Evolutionary conservation across 2,797 vertebrate species (phyloP), one percentile per base, ranked within the genome.

Genomic region (Sebastiscus tertius): DNA sequence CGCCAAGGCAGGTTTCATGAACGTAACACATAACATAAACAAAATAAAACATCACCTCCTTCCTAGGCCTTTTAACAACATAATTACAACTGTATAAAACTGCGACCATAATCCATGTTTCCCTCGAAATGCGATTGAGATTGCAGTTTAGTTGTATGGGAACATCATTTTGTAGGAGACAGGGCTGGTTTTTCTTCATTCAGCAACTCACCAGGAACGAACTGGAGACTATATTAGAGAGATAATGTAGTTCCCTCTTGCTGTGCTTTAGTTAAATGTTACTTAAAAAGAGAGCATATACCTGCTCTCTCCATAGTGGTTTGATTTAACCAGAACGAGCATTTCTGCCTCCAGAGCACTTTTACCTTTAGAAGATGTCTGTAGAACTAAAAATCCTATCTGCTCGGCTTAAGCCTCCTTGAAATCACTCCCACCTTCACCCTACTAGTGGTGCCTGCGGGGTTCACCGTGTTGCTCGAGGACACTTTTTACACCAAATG

Each of bases 371-470:
- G 58, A 71, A 72, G 58, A 65, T 29, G 72, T 71, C 49, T 52
- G 70, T 26, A 36, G 49, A 78, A 64, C 29, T 80, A 70, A 66
- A 87, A 87, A 80, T 87, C 75, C 78, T 60, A 59, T 84, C 82
- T 84, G 73, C 76, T 77, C 52, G 13, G 24, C 56, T 27, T 81
- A 61, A 88, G 70, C 75, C 77, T 77, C 77, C 67, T 68, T 83
- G 7, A 86, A 86, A 87, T 72, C 79, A 74, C 85, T 84, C 79
- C 81, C 61, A 87, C 77, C 75, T 84, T 77, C 75, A 24, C 72
- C 62, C 63, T 2, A 4, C 39, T 13, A 2, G 16, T n/a, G 36
- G 24, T 2, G 71, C 74, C 72, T 42, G 62, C 52, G 59, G 81
- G 69, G 69, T 71, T 81, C 81, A 16, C 58, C 8, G 27, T 59